Percentiles rank a stretch among this genome's conserved stretches.
phyloP scores from a whole-genome alignment of 2,113 vertebrate genomes.

The Pedetes capensis region DNA sequence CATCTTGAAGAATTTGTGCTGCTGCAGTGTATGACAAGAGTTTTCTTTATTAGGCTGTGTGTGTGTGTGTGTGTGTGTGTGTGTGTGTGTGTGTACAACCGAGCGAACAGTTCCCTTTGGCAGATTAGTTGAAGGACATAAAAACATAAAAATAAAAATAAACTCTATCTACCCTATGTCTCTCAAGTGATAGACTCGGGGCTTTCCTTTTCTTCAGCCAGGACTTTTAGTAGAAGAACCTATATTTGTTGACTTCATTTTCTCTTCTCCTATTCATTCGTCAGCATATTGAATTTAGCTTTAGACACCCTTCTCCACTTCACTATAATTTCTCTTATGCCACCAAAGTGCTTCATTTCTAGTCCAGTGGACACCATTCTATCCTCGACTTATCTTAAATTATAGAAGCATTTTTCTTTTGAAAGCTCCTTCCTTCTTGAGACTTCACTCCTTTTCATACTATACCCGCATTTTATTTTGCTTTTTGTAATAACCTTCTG shows the following conservation, averaged over 20 bases:
- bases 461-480: not conserved
- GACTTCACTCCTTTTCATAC: not conserved
- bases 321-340: not conserved
- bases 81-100: not conserved
- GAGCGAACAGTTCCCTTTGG: not conserved
- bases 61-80: not conserved
- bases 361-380: not conserved
- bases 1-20: not conserved
- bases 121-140: not conserved
- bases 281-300: not conserved
- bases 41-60: not conserved
- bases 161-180: not conserved
- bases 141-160: not conserved
- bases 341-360: not conserved
- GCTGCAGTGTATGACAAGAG: not conserved
- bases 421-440: not conserved
- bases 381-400: not conserved
- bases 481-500: not conserved
- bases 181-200: not conserved
- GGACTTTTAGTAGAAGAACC: not conserved
- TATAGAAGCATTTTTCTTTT: not conserved
- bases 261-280: not conserved
- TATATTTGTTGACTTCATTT: conserved; percentile 1
- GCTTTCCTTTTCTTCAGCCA: not conserved
- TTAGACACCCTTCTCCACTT: not conserved